Percentiles rank a stretch among this genome's conserved stretches.
Evolutionary conservation across 64 coral and sea anemone genomes (phyloP).

Genomic region (Cladopsammia gracilis): DNA sequence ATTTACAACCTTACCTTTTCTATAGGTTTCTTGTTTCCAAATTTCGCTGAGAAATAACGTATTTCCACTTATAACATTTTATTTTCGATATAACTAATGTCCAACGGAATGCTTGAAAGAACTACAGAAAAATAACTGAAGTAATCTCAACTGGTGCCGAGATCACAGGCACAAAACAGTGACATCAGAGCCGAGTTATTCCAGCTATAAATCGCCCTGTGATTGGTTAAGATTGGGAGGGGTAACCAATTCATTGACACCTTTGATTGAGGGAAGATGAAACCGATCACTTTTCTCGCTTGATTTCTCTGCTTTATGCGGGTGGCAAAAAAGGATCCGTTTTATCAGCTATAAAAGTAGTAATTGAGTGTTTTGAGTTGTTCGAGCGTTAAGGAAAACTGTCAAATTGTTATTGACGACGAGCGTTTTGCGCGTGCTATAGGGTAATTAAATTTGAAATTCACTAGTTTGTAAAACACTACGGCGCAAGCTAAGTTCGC

Average conservation of each 20-base stretch:
- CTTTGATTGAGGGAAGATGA: background rate
- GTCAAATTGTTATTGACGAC: too few species aligned
- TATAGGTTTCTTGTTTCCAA: background rate
- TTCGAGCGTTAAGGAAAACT: background rate
- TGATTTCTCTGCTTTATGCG: background rate
- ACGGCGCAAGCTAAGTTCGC: too few species aligned
- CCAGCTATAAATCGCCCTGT: background rate
- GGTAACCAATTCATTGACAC: background rate
- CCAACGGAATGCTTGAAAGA: conserved; percentile 28
- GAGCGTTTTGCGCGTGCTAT: too few species aligned
- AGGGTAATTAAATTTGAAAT: too few species aligned
- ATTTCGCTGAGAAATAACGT: background rate
- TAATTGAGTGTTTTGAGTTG: background rate
- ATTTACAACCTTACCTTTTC: background rate
- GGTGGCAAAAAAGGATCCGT: background rate
- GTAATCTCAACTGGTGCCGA: conserved; percentile 38
- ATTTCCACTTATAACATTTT: conserved; percentile 32
- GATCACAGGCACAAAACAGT: background rate
- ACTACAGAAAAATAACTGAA: conserved; percentile 45
- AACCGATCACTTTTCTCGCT: background rate
- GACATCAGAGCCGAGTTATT: conserved; percentile 34
- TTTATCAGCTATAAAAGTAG: background rate
- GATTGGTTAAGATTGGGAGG: conserved; percentile 1
- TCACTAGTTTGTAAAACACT: too few species aligned
- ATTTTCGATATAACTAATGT: conserved; percentile 1